Evolutionary conservation across 2,888 invertebrate genomes (phyloP), one percentile per base, ranked within the genome.

Genomic region (Dryococelus australis): DNA sequence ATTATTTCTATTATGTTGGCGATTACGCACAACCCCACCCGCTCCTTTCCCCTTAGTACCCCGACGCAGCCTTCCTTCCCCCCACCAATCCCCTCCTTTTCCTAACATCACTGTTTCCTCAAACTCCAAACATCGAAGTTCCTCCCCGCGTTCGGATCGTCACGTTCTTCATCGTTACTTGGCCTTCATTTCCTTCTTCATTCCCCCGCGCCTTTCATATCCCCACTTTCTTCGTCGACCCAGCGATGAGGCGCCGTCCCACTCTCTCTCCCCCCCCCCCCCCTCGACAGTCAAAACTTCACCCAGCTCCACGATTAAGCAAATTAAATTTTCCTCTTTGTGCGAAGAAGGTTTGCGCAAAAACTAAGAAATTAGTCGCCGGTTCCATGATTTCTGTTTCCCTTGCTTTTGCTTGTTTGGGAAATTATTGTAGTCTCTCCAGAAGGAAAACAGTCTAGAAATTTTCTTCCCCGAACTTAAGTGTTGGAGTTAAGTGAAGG

Each of bases 291-390:
- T 86, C 86, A 84, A 86, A 86, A 81, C 84, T 86, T 84, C 53
- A 53, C 86, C 24, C 28, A 83, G 83, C 84, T 51, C 86, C 43
- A n/a, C 88, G 88, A 88, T 88, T 88, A 88, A 87, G 88, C 88
- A 88, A 88, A 88, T 88, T 88, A 88, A 88, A 87, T 88, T 88
- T 88, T 47, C 87, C 87, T 86, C 85, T 43, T 53, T 83, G 86
- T n/a, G 83, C 79, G 47, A 53, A 51, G 53, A 85, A 27, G 43
- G 85, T 43, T 51, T 27, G 85, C 51, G 47, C 65, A 87, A 87
- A 85, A 85, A 87, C 84, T 53, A 83, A 86, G 87, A 86, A 88
- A 88, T 88, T 87, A 86, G 86, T 86, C 47, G 27, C 87, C 83
- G 84, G 85, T 87, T 86, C 80, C 85, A 35, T 86, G 87, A 79